Evolutionary conservation across 2,797 vertebrate species (phyloP).

Genomic region (Lacerta bilineata): DNA sequence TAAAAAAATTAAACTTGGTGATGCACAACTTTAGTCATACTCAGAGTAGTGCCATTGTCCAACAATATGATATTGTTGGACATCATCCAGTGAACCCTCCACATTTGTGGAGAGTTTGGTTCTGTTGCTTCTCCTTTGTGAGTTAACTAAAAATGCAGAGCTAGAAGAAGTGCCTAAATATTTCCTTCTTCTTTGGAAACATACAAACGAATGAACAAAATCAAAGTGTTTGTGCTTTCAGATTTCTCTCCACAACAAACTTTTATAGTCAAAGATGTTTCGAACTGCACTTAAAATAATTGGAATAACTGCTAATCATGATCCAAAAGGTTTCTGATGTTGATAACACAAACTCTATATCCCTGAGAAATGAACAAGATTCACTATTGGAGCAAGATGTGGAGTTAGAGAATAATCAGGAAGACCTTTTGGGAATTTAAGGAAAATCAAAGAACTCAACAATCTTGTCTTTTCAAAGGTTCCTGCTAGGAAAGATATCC

Average conservation of each 20-base stretch:
- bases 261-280: slow-evolving; percentile 47
- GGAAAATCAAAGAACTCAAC: too few species aligned
- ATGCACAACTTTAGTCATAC: slow-evolving; percentile 21
- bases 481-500: background rate
- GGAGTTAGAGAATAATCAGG: background rate
- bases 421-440: background rate
- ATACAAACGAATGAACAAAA: slow-evolving; percentile 41
- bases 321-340: slow-evolving; percentile 33
- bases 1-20: slow-evolving; percentile 19
- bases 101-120: too few species aligned
- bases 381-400: slow-evolving; percentile 37
- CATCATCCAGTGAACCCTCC: too few species aligned
- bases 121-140: too few species aligned
- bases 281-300: slow-evolving; percentile 35
- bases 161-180: slow-evolving; percentile 50
- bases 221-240: slow-evolving; percentile 41
- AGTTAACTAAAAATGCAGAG: slow-evolving; percentile 37
- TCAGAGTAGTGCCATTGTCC: too few species aligned
- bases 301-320: slow-evolving; percentile 36
- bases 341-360: background rate
- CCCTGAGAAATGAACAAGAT: slow-evolving; percentile 31
- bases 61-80: too few species aligned
- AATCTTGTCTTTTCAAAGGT: background rate
- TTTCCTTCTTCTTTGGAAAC: slow-evolving; percentile 55
- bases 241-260: background rate